These are phyloP conservation scores for Channa argus DNA, from an alignment of 2,113 vertebrate genomes.

Conservation along the genomic window DNA sequence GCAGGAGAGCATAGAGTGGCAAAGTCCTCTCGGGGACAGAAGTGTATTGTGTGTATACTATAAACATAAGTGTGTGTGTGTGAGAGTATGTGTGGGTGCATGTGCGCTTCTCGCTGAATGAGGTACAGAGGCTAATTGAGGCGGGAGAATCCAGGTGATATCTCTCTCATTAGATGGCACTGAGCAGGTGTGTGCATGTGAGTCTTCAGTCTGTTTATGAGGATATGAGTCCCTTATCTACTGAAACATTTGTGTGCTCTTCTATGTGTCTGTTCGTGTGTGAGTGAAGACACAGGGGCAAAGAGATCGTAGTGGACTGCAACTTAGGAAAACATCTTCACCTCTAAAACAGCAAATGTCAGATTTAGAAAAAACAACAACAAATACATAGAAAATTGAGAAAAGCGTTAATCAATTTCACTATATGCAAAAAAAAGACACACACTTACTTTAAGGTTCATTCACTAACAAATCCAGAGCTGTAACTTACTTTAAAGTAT, in stretches of 20 bases:
- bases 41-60: slow-evolving; percentile 54
- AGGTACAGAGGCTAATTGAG: slow-evolving; percentile 74
- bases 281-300: neutral
- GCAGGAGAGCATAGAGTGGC: slow-evolving; percentile 63
- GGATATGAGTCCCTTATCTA: slow-evolving; percentile 52
- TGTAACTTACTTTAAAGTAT: neutral
- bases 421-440: neutral
- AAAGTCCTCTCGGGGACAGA: slow-evolving; percentile 60
- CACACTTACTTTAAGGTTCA: too few relatives aligned
- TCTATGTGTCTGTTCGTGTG: slow-evolving; percentile 11
- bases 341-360: too few relatives aligned
- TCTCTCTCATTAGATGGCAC: slow-evolving; percentile 63
- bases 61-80: slow-evolving; percentile 43
- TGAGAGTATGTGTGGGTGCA: neutral
- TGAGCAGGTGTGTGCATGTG: slow-evolving; percentile 59
- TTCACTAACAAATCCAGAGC: too few relatives aligned
- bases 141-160: slow-evolving; percentile 69
- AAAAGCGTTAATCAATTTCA: too few relatives aligned
- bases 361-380: too few relatives aligned
- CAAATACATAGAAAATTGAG: too few relatives aligned
- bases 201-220: slow-evolving; percentile 47
- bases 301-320: neutral
- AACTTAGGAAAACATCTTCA: too few relatives aligned
- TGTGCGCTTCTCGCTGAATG: slow-evolving; percentile 33
- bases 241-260: slow-evolving; percentile 39